These are phyloP conservation scores for Copsychus sechellarum DNA, from an alignment of 2,113 vertebrate species.

Conservation along the genomic window DNA sequence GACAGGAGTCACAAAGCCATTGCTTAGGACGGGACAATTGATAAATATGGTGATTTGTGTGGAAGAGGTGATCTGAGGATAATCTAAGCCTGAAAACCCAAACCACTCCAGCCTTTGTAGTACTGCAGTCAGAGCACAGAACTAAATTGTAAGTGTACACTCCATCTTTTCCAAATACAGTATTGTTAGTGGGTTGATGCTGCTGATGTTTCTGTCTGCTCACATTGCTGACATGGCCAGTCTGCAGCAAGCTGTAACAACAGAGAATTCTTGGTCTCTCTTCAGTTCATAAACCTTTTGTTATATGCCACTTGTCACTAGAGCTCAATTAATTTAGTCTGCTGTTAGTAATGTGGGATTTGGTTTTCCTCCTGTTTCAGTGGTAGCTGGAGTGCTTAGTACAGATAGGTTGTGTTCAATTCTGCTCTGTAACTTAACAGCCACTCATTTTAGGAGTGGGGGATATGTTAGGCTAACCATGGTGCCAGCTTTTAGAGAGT, in stretches of 20 bases:
- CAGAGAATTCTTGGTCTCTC: background rate
- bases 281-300: slow-evolving; percentile 1
- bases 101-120: background rate
- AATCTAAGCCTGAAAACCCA: background rate
- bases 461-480: background rate
- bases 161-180: background rate
- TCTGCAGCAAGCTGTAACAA: background rate
- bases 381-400: background rate
- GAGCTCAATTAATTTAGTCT: background rate
- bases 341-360: background rate
- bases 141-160: background rate
- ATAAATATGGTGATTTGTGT: background rate
- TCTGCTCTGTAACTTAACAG: background rate
- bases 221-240: background rate
- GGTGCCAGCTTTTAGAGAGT: background rate
- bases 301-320: background rate
- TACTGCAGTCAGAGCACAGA: background rate
- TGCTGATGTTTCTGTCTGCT: background rate
- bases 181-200: background rate
- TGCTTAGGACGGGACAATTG: background rate
- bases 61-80: slow-evolving; percentile 1
- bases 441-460: background rate
- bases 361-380: background rate
- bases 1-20: background rate
- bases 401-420: background rate